Evolutionary conservation across 2,888 invertebrate genomes (phyloP), one percentile per base, ranked within the genome.

Genomic region (Perdita meconis): DNA sequence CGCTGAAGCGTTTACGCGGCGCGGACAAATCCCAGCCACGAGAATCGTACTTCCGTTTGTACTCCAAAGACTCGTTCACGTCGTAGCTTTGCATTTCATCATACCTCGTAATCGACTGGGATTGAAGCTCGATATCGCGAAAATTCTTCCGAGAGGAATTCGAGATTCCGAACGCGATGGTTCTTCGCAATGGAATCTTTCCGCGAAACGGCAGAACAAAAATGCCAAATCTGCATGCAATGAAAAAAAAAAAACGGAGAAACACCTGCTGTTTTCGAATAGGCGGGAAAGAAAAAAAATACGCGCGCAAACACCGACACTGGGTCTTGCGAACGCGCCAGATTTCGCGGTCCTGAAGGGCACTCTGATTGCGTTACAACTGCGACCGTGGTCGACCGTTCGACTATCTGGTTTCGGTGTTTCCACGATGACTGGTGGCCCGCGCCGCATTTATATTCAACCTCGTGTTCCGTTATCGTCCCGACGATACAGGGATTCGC

Each of bases 1-100:
- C 55, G 16, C n/a, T 34, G 2, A 10, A 8, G 30, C 55, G 38
- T 16, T 24, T 74, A 4, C 44, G 63, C 8, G 38, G 13, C 4
- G 36, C 30, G 4, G 16, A 8, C 5, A 59, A 50, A 0, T 40
- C n/a, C 84, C 80, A 78, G 26, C 64, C 42, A 6, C 64, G 36
- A 0, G 40, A 30, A 1, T 44, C 38, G 4, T 6, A 30, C 57
- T 56, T 61, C 5, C 47, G 59, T 61, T 44, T 50, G 51, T 42
- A 30, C 16, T 75, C 63, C 16, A 67, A 50, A 8, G 40, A 3
- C 13, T 74, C 50, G 34, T 59, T 40, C 24, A 47, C 36, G 42
- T 44, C 22, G 36, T 53, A 26, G 13, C 1, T 64, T 72, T 63
- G 69, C 87, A 87, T 86, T 16, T 59, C 55, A 36, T 55, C 24